Percentiles rank a stretch among this genome's conserved stretches.
Evolutionary conservation across 2,113 vertebrate species (phyloP).

Genomic region (Setophaga coronata): DNA sequence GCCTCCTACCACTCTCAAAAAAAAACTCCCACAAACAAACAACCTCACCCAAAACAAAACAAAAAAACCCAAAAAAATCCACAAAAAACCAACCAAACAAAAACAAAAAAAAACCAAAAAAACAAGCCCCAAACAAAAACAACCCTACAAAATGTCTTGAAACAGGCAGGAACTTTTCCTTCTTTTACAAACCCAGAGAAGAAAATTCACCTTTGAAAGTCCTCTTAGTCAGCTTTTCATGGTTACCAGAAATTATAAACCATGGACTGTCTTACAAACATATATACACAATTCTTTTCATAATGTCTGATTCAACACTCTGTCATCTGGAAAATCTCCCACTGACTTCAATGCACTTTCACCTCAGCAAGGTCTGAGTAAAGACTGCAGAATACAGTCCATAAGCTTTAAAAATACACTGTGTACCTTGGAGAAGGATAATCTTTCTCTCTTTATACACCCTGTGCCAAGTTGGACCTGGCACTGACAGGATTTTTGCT

Average conservation of each 20-base stretch:
- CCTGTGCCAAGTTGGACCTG: conserved; percentile 57
- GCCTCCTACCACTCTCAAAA: not conserved
- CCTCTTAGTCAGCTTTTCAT: conserved; percentile 12
- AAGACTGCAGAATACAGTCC: conserved; percentile 8
- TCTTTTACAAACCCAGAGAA: conserved; percentile 1
- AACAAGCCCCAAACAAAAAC: not conserved
- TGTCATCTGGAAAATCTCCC: conserved; percentile 31
- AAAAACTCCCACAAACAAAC: too few relatives aligned
- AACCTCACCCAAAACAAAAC: not conserved
- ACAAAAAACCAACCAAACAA: not conserved
- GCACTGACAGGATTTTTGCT: conserved; percentile 61
- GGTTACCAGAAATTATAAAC: conserved; percentile 12
- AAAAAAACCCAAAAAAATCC: not conserved
- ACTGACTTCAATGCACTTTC: not conserved
- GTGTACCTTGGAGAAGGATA: conserved; percentile 22
- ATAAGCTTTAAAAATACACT: conserved; percentile 34
- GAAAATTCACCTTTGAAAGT: conserved; percentile 14
- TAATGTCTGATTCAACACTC: conserved; percentile 32
- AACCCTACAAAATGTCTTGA: not conserved
- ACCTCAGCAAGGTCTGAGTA: conserved; percentile 9
- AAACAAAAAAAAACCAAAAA: not conserved
- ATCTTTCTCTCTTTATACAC: conserved; percentile 4
- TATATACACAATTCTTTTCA: not conserved
- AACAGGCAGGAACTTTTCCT: not conserved
- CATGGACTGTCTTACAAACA: not conserved